Evolutionary conservation across 2,888 invertebrate genomes (phyloP).

Genomic region (Petrolisthes cinctipes): DNA sequence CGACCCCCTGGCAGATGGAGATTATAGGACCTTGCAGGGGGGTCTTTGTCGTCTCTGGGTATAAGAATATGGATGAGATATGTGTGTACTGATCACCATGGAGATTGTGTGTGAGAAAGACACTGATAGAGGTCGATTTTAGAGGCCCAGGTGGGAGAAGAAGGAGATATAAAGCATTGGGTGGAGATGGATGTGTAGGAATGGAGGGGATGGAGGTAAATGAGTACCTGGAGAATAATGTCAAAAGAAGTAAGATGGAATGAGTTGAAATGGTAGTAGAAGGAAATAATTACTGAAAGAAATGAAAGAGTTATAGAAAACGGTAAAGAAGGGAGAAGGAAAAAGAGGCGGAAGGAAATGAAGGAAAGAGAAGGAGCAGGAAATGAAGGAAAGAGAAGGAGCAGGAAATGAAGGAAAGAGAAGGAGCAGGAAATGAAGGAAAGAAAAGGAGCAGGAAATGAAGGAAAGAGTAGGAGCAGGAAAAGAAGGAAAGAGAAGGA

Average conservation of each 20-base stretch:
- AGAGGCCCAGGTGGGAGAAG: neutral
- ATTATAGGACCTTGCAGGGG: slow-evolving; percentile 26
- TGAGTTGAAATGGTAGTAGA: neutral
- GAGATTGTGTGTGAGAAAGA: slow-evolving; percentile 11
- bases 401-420: slow-evolving; percentile 2
- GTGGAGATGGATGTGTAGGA: neutral
- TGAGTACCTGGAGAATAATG: neutral
- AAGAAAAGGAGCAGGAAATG: neutral
- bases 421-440: neutral
- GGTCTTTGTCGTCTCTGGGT: slow-evolving; percentile 28
- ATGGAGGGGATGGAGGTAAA: neutral
- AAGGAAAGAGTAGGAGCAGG: neutral
- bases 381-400: neutral
- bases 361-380: neutral
- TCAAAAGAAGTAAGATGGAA: neutral
- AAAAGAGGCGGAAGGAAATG: neutral
- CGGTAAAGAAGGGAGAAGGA: neutral
- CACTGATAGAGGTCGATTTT: neutral
- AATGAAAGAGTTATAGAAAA: neutral
- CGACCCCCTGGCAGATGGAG: slow-evolving; percentile 18
- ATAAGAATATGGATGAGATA: slow-evolving; percentile 34
- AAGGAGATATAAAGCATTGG: too few relatives aligned
- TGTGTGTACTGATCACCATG: slow-evolving; percentile 30
- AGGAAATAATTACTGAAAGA: neutral
- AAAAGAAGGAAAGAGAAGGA: neutral